Evolutionary conservation across 1,140 invertebrate genomes (phyloP).

Genomic region (Leptopilina boulardi): DNA sequence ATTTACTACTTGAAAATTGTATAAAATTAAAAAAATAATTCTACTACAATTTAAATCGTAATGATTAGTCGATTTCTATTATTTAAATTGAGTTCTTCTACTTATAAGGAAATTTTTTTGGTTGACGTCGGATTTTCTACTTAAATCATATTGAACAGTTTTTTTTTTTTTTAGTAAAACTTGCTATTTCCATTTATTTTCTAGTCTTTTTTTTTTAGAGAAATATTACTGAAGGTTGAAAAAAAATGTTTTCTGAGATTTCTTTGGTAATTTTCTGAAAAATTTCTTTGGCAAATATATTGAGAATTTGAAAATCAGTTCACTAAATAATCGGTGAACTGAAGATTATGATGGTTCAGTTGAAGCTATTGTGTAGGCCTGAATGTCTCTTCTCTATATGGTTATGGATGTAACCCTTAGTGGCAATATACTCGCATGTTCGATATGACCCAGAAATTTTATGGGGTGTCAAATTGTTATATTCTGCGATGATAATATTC

Average conservation of each 20-base stretch:
- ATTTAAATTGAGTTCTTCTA: no score
- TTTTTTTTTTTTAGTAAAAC: no score
- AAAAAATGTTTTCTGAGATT: background rate
- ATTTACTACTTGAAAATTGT: no score
- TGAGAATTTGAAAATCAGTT: background rate
- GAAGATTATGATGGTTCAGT: background rate
- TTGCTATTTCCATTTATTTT: no score
- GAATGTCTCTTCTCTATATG: constrained; percentile 67
- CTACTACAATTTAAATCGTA: no score
- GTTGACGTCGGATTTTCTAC: no score
- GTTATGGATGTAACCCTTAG: constrained; percentile 71
- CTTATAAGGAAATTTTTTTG: no score
- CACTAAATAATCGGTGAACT: background rate
- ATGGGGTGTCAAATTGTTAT: background rate
- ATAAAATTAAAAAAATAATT: no score
- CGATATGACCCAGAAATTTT: constrained; percentile 46
- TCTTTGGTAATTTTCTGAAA: background rate
- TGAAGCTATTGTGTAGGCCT: constrained; percentile 38
- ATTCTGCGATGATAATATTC: background rate
- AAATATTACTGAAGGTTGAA: background rate
- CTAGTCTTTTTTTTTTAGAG: no score
- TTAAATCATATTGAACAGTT: no score
- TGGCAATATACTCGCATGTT: constrained; percentile 67
- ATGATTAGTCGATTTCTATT: no score
- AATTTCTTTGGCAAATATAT: background rate